A percentile compares a stretch with the other conserved stretches of the same genome.
phyloP scores from a whole-genome alignment of 2,797 vertebrate genomes.

The Decapterus maruadsi region DNA sequence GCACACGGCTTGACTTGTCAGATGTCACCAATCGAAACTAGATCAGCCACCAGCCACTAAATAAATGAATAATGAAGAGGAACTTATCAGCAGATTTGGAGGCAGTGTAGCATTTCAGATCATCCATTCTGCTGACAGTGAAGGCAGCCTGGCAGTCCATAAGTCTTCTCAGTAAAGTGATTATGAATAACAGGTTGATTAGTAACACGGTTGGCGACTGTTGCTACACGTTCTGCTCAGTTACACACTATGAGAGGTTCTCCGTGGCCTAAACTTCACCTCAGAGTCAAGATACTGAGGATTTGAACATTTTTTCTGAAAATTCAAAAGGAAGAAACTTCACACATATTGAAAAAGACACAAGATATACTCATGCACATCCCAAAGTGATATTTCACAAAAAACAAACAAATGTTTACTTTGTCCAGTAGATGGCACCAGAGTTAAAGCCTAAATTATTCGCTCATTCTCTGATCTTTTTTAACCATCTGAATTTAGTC shows the following conservation, averaged over 20 bases:
- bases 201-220: constrained; percentile 61
- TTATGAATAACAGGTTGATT: constrained; percentile 63
- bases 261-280: neutral
- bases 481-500: neutral
- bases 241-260: neutral
- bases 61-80: constrained; percentile 78
- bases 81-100: constrained; percentile 83
- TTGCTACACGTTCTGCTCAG: constrained; percentile 31
- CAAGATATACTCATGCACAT: no score
- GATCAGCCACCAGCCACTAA: constrained; percentile 13
- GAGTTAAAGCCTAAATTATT: neutral
- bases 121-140: constrained; percentile 72
- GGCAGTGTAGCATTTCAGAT: constrained; percentile 68
- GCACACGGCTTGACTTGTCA: constrained; percentile 2
- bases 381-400: neutral
- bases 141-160: neutral
- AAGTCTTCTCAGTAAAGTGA: constrained; percentile 45
- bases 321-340: neutral
- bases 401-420: no score
- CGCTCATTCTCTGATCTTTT: neutral
- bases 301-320: neutral
- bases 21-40: constrained; percentile 15
- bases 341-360: no score
- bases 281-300: neutral
- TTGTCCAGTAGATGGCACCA: constrained; percentile 53